Percentiles rank a stretch among this genome's conserved stretches.
Evolutionary conservation across 2,797 vertebrate genomes (phyloP).

Genomic region (Arnoldichthys spilopterus): DNA sequence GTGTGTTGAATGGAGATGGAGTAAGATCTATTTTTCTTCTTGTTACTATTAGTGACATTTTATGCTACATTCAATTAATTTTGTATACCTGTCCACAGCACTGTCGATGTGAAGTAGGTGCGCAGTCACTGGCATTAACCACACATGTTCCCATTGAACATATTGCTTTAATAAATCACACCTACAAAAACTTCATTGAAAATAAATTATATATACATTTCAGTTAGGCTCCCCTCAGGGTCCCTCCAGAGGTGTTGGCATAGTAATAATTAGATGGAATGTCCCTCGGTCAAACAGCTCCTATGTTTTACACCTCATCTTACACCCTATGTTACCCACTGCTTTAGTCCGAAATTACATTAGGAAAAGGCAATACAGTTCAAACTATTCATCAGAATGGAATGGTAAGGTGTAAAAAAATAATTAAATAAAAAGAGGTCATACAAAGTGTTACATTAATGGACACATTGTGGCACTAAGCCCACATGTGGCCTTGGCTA

Average conservation of each 20-base stretch:
- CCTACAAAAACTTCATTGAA: constrained; percentile 60
- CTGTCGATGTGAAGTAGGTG: not conserved
- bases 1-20: not conserved
- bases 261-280: constrained; percentile 24
- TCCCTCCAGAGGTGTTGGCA: constrained; percentile 41
- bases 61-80: not conserved
- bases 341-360: constrained; percentile 33
- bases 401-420: constrained; percentile 25
- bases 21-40: not conserved
- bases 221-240: constrained; percentile 53
- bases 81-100: not conserved
- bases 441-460: constrained; percentile 20
- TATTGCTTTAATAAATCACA: constrained; percentile 61
- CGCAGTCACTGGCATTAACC: constrained; percentile 30
- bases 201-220: constrained; percentile 67
- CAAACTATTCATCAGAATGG: constrained; percentile 31
- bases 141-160: constrained; percentile 48
- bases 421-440: not conserved
- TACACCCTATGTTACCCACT: not conserved
- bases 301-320: constrained; percentile 35
- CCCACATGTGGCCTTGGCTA: constrained; percentile 25
- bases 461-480: constrained; percentile 18
- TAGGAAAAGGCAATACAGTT: constrained; percentile 41
- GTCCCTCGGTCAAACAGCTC: constrained; percentile 8
- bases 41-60: not conserved